A percentile compares a stretch with the other conserved stretches of the same genome.
Evolutionary conservation across 2,113 vertebrate species (phyloP).

Genomic region (Irena cyanogastra): DNA sequence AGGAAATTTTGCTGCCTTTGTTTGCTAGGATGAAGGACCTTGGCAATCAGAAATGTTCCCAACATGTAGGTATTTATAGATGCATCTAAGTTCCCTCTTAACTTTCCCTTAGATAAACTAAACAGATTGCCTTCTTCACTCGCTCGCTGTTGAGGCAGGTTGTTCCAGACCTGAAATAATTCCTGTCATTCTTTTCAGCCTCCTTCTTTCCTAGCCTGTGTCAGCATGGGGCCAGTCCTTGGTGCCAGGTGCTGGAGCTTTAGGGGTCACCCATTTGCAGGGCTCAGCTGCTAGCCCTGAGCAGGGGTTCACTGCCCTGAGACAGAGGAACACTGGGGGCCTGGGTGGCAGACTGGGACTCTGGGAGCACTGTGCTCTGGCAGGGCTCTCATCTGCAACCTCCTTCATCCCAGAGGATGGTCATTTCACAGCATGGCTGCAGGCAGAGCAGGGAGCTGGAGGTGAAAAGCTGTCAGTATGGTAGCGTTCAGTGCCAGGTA

Average conservation of each 20-base stretch:
- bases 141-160: slow-evolving; percentile 7
- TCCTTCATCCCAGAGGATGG: not conserved
- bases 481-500: not conserved
- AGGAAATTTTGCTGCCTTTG: slow-evolving; percentile 37
- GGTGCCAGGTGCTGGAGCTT: not conserved
- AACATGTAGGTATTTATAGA: slow-evolving; percentile 56
- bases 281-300: not conserved
- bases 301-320: not conserved
- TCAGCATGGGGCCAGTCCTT: not conserved
- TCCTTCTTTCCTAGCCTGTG: not conserved
- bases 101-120: slow-evolving; percentile 49
- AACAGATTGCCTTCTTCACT: slow-evolving; percentile 51
- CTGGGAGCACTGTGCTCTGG: not conserved
- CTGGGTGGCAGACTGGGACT: not conserved
- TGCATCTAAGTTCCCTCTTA: slow-evolving; percentile 16
- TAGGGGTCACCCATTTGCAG: not conserved
- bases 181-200: slow-evolving; percentile 19
- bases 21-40: slow-evolving; percentile 28
- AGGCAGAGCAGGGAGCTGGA: not conserved
- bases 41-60: slow-evolving; percentile 42
- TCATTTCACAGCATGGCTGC: not conserved
- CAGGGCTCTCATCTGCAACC: not conserved
- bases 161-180: slow-evolving; percentile 48
- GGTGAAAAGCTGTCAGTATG: not conserved
- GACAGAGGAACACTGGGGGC: not conserved